A percentile compares a stretch with the other conserved stretches of the same genome.
Evolutionary conservation across 2,888 invertebrate genomes (phyloP).

Genomic region (Ferdinandea cuprea): DNA sequence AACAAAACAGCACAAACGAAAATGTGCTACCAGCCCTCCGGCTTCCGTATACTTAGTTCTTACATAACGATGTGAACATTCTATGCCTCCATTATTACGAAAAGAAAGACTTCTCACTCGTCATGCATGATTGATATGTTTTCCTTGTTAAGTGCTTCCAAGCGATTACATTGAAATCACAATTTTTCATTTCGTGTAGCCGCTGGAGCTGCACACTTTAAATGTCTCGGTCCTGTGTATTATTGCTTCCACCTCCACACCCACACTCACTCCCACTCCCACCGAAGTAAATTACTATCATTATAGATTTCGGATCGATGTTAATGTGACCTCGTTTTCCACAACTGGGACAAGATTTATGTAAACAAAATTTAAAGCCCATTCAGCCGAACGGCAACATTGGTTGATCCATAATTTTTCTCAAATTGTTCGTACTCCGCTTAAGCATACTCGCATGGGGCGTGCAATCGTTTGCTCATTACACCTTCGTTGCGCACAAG

Average conservation of each 20-base stretch:
- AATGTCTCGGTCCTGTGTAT: slow-evolving; percentile 21
- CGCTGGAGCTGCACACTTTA: slow-evolving; percentile 11
- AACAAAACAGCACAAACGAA: too few relatives aligned
- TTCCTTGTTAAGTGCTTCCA: slow-evolving; percentile 41
- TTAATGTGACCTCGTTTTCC: background rate
- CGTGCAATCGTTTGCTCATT: slow-evolving; percentile 57
- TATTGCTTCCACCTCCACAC: too few relatives aligned
- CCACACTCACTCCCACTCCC: too few relatives aligned
- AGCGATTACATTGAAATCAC: slow-evolving; percentile 53
- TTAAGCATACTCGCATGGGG: slow-evolving; percentile 11
- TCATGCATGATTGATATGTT: slow-evolving; percentile 43
- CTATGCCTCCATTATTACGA: background rate
- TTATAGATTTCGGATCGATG: slow-evolving; percentile 41
- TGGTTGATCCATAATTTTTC: slow-evolving; percentile 14
- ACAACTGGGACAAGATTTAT: background rate
- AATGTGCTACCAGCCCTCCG: background rate
- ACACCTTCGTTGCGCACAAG: slow-evolving; percentile 44
- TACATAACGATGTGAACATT: slow-evolving; percentile 5
- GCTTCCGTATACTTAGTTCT: background rate
- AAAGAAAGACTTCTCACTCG: background rate
- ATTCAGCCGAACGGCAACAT: slow-evolving; percentile 7
- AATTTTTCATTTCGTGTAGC: slow-evolving; percentile 46
- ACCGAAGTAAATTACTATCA: slow-evolving; percentile 27
- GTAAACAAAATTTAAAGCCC: background rate
- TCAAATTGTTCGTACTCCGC: background rate